A percentile compares a stretch with the other conserved stretches of the same genome.
Evolutionary conservation across 2,888 invertebrate genomes (phyloP).

Genomic region (Drosophila engyochracea): DNA sequence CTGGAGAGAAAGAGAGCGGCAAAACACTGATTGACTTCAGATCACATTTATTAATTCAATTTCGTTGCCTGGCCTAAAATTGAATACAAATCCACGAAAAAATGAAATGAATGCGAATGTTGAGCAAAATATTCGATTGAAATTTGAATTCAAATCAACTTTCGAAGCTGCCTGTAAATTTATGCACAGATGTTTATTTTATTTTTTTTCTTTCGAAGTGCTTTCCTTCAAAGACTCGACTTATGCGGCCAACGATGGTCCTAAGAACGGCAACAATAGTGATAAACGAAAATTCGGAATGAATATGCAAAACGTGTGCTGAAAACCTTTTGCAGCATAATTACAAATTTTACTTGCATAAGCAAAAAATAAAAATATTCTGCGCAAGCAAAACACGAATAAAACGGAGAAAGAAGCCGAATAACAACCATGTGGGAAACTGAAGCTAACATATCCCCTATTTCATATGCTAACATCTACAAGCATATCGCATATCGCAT

Average conservation of each 20-base stretch:
- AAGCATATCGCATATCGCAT: slow-evolving; percentile 13
- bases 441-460: slow-evolving; percentile 42
- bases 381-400: slow-evolving; percentile 20
- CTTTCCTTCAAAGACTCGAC: slow-evolving; percentile 11
- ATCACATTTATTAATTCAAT: slow-evolving; percentile 57
- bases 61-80: slow-evolving; percentile 20
- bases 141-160: slow-evolving; percentile 77
- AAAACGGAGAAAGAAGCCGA: not conserved
- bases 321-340: slow-evolving; percentile 60
- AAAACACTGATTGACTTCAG: slow-evolving; percentile 20
- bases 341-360: slow-evolving; percentile 58
- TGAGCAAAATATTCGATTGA: slow-evolving; percentile 60
- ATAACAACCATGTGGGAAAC: slow-evolving; percentile 42
- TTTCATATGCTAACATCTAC: slow-evolving; percentile 23
- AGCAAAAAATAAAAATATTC: slow-evolving; percentile 33
- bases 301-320: slow-evolving; percentile 67
- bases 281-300: slow-evolving; percentile 7
- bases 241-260: slow-evolving; percentile 25
- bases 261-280: slow-evolving; percentile 34
- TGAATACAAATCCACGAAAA: slow-evolving; percentile 40
- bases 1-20: not conserved
- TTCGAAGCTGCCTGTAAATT: slow-evolving; percentile 67
- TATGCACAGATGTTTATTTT: slow-evolving; percentile 61
- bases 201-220: not conserved
- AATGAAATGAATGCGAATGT: slow-evolving; percentile 15